A percentile compares a stretch with the other conserved stretches of the same genome.
Conservation (phyloP, 2,797 vertebrate genomes). For the Dipus sagitta region DNA sequence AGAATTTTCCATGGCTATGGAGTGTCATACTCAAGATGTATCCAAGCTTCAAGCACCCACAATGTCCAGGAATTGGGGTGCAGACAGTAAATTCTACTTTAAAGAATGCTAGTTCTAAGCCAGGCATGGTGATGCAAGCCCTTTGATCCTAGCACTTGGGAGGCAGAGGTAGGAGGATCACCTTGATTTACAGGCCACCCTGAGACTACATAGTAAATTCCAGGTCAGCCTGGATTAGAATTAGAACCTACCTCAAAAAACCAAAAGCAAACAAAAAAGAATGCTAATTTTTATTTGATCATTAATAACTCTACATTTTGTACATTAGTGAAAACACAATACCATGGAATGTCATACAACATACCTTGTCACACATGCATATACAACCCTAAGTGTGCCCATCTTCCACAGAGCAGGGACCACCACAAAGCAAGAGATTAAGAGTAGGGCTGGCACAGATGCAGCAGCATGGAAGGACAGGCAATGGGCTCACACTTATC, state of each 20-base stretch:
- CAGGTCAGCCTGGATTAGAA: too few species aligned
- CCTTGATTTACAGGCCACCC: too few species aligned
- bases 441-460: neutral
- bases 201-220: too few species aligned
- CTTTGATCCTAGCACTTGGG: too few species aligned
- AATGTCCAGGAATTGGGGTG: neutral
- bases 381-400: neutral
- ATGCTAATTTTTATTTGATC: neutral
- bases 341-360: neutral
- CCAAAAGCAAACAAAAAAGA: too few species aligned
- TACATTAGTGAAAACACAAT: slow-evolving; percentile 9
- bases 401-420: neutral
- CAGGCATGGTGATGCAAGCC: too few species aligned
- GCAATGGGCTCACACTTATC: too few species aligned
- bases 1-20: neutral
- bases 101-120: neutral
- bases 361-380: neutral
- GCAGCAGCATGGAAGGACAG: too few species aligned
- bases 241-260: too few species aligned
- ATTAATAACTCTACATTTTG: neutral
- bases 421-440: slow-evolving; percentile 21
- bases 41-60: slow-evolving; percentile 14
- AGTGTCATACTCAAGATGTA: slow-evolving; percentile 52
- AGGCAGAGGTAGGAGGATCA: too few species aligned
- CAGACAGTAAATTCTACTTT: slow-evolving; percentile 1